Base-by-base conservation (phyloP, 2,888 invertebrate genomes). In the Cantharis flavilabris region DNA sequence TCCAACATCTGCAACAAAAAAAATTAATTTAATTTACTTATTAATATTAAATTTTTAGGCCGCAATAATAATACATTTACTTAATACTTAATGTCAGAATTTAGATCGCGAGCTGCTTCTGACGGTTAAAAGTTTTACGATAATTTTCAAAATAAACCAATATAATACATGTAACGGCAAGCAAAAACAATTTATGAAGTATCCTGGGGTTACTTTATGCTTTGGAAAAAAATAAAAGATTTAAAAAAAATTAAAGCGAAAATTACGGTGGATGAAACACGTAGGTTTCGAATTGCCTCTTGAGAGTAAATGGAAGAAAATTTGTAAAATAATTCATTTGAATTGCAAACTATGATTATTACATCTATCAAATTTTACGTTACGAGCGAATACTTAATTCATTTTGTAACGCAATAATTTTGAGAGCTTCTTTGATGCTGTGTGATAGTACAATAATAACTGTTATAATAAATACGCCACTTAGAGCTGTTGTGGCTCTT, bases 1-100 rank as follows among this genome's bases (percentile, higher is more conserved):
- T 86, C 88, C 88, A 89, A 77, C 89, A 89, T 81, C 89, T 88
- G 82, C 3, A 87, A 86, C 63, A 74, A 73, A 33, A 49, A 49
- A n/a, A 16, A 16, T 16, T 16, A 16, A 3, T n/a, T 7, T n/a
- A 49, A 49, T 2, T 49, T 49, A 49, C 10, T 49, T 49, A 7
- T 49, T 49, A 49, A 49, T 49, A 49, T 23, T 23, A 23, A 23
- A 23, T 5, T 23, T 23, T 23, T 5, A 23, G 23, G 7, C 26
- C 26, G n/a, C n/a, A n/a, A n/a, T 9, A 49, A 49, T 49, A 49
- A 49, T 23, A 23, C n/a, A n/a, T 49, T 49, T n/a, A 49, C 10
- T 28, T 28, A 28, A 28, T 28, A 28, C 49, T 49, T 49, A 49
- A 49, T 49, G n/a, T n/a, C 49, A 2, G 49, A n/a, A 49, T 49